Base-by-base conservation (phyloP, 2,888 invertebrate genomes). In the Leucophenga maculata region DNA sequence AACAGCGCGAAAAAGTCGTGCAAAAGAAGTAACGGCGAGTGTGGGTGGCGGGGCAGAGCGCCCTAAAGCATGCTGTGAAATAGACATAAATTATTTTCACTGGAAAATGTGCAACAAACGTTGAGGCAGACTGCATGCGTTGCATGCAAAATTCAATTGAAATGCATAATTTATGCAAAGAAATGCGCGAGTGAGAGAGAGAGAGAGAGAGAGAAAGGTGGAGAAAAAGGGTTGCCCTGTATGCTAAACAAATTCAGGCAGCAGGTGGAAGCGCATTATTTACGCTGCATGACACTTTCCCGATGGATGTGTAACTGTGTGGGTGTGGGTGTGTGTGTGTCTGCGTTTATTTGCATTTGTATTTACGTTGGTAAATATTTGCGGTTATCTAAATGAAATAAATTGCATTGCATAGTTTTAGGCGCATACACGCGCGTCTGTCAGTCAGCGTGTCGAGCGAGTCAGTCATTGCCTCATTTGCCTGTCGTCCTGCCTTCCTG, bases 331-430 rank as follows among this genome's bases (percentile, higher is more conserved):
- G 39, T 39, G 39, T 11, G 39, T 39, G 39, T 11, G 39, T 39
- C 1, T 39, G 39, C 8, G 8, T 39, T 39, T 39, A 22, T 55
- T 75, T 73, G 72, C 72, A 72, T 73, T 77, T 70, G 74, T 75
- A 77, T 75, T 72, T 75, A 68, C 77, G 73, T 77, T 77, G 83
- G 82, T 75, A 82, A 80, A 82, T 77, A 78, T 83, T 81, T 83
- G 80, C 75, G 80, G 83, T 78, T 83, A 82, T 80, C 80, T 78
- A 78, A 83, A 83, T 80, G 82, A 81, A 80, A 83, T 59, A 32
- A 59, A 59, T 59, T 83, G 80, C 80, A 74, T 71, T 75, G 75
- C 82, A 72, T 77, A 70, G 62, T 73, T 74, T 74, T 69, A 65
- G 48, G 62, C 57, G n/a, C n/a, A 50, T n/a, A 67, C 67, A 67